Base-by-base conservation (phyloP, 2,797 vertebrate species). In the Sebastes reedi region DNA sequence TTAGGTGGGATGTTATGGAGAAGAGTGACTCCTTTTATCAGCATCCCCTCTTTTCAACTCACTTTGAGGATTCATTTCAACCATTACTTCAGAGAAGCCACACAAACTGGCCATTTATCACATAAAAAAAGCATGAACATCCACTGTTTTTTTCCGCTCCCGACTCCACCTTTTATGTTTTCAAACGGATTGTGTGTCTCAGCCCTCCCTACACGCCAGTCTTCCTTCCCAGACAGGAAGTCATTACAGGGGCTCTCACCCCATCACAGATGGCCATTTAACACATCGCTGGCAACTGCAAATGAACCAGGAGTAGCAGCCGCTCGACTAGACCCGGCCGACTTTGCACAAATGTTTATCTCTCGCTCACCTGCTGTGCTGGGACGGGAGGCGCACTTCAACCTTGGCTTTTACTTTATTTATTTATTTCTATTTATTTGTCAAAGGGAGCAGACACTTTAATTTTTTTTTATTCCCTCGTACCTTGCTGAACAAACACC, bases 251-350 rank as follows among this genome's bases (percentile, higher is more conserved):
- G 82, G 85, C 90, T 84, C 88, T 92, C 88, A 91, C 88, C 89
- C 88, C 85, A 25, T 90, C 93, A 84, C 93, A 95, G 93, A 94
- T 94, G 95, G 95, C 82, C 90, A 93, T 94, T 94, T 95, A 94
- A 94, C 94, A 94, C 93, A 94, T 95, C 92, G 79, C 88, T 93
- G 93, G 92, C 91, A 92, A 86, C 91, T 62, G 84, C 90, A 94
- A 94, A 95, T 94, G 92, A 92, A 91, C 77, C 92, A 81, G 89
- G 90, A 84, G 89, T 27, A 87, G 84, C 84, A 86, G 89, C 83
- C 91, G 81, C 81, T 78, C 30, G 84, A 89, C 89, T 88, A 83
- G 88, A 89, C 89, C 82, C 59, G 60, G 75, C 77, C 78, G 77
- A 85, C 82, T 93, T 84, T 82, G 86, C 87, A 85, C 91, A 92